phyloP scores from a whole-genome alignment of 2,888 invertebrate genomes.

The Andricus quercusramuli region DNA sequence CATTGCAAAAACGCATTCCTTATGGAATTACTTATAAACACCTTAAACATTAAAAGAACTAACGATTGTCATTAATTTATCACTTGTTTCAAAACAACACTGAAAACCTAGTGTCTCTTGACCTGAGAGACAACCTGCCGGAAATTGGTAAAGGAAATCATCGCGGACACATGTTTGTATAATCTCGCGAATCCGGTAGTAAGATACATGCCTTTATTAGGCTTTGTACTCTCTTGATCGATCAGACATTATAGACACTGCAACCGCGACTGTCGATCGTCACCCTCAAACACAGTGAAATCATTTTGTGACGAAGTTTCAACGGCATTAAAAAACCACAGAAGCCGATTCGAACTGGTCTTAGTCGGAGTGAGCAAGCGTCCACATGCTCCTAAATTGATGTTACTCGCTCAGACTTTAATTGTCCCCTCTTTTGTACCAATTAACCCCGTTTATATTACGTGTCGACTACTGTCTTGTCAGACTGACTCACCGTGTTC shows the following conservation, averaged over 20 bases:
- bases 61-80: not conserved
- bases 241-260: constrained; percentile 1
- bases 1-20: not conserved
- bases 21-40: not conserved
- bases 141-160: not conserved
- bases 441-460: constrained; percentile 69
- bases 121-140: not conserved
- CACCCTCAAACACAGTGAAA: constrained; percentile 7
- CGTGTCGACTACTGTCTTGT: constrained; percentile 50
- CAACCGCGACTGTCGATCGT: constrained; percentile 21
- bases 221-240: not conserved
- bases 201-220: not conserved
- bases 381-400: constrained; percentile 49
- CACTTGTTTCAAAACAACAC: not conserved
- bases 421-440: constrained; percentile 68
- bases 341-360: constrained; percentile 62
- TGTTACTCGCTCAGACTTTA: constrained; percentile 52
- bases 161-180: not conserved
- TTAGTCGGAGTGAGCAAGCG: constrained; percentile 56
- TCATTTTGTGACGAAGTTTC: constrained; percentile 3
- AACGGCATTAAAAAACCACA: constrained; percentile 13
- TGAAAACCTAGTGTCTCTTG: not conserved
- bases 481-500: constrained; percentile 67
- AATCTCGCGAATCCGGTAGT: not conserved
- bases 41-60: not conserved